A percentile compares a stretch with the other conserved stretches of the same genome.
Evolutionary conservation across 2,888 invertebrate species (phyloP).

Genomic region (Drosophila pseudotakahashii): DNA sequence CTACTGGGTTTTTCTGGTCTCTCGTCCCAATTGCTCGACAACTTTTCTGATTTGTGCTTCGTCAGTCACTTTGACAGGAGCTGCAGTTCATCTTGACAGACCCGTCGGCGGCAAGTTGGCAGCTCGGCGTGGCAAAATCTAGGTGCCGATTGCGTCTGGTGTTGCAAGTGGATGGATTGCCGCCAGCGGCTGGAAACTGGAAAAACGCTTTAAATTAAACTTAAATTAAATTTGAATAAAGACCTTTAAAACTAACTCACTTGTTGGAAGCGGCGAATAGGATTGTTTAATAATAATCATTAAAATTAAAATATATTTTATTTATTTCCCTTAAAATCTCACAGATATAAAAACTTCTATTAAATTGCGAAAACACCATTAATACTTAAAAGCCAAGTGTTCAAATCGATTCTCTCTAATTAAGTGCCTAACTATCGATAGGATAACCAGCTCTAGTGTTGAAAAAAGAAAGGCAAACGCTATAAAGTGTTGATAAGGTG

Average conservation of each 20-base stretch:
- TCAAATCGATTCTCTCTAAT: background rate
- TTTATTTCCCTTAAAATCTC: no score
- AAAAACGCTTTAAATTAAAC: background rate
- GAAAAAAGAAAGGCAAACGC: background rate
- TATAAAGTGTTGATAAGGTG: background rate
- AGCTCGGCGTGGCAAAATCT: background rate
- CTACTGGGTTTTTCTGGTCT: background rate
- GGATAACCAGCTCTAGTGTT: background rate
- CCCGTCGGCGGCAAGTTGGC: conserved; percentile 2
- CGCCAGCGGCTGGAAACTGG: background rate
- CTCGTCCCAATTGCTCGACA: conserved; percentile 14
- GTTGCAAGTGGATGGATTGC: background rate
- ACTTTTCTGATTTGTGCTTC: conserved; percentile 33
- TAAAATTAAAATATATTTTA: no score
- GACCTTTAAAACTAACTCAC: no score
- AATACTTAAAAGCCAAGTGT: no score
- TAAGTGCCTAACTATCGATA: background rate
- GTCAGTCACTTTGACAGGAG: conserved; percentile 27
- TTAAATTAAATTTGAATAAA: background rate
- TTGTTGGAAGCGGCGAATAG: no score
- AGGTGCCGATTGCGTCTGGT: conserved; percentile 2
- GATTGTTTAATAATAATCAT: no score
- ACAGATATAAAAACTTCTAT: no score
- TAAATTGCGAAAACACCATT: no score
- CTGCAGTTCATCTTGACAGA: conserved; percentile 9